Conservation (phyloP, 2,888 invertebrate species). For the Eupithecia inturbata region DNA sequence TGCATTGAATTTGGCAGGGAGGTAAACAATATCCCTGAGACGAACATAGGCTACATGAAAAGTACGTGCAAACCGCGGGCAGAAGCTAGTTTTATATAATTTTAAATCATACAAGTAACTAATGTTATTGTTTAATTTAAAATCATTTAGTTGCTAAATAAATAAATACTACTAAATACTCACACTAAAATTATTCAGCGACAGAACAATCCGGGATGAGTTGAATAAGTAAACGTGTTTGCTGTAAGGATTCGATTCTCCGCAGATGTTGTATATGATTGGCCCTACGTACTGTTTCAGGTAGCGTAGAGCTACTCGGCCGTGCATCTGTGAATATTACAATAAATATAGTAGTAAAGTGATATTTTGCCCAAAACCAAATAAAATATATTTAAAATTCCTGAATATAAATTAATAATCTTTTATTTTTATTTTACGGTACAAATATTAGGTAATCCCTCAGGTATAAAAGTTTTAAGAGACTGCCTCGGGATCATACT, state of each 20-base stretch:
- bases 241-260: conserved; percentile 46
- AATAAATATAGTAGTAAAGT: not conserved
- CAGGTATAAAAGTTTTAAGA: not conserved
- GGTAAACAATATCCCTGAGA: too few relatives aligned
- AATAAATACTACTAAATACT: too few relatives aligned
- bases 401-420: too few relatives aligned
- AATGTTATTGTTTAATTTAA: too few relatives aligned
- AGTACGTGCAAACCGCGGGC: too few relatives aligned
- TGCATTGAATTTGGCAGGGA: too few relatives aligned
- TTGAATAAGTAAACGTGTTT: conserved; percentile 68
- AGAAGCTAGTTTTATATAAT: too few relatives aligned
- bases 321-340: conserved; percentile 58
- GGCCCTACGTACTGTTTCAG: conserved; percentile 63
- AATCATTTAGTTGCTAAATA: too few relatives aligned
- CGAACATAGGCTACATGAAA: too few relatives aligned
- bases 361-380: not conserved
- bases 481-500: not conserved
- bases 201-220: conserved; percentile 68
- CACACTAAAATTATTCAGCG: conserved; percentile 71
- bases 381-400: not conserved
- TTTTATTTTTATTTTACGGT: too few relatives aligned
- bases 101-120: too few relatives aligned
- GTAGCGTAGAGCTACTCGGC: conserved; percentile 63
- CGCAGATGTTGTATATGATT: conserved; percentile 66
- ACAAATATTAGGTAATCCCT: not conserved